Evolutionary conservation across 2,113 vertebrate species (phyloP), one percentile per base, ranked within the genome.

Genomic region (Lophura nycthemera): DNA sequence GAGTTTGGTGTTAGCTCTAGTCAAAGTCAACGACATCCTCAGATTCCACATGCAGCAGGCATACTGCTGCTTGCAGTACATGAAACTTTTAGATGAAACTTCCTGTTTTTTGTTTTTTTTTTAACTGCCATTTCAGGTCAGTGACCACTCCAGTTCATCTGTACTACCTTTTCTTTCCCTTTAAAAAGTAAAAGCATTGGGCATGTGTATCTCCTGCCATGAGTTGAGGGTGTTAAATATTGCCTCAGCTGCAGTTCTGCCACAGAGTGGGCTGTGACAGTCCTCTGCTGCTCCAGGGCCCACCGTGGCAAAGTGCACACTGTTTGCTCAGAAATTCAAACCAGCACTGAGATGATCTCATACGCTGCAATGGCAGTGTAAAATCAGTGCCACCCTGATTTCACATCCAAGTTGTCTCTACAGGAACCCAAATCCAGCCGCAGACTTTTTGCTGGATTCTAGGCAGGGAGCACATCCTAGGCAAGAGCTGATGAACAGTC

Each of bases 381-480:
- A 54, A 54, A 18, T 47, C 54, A 70, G 29, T 45, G 24, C 19
- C 27, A 36, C n/a, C 65, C 50, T 38, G 32, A 71, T 71, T 88
- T 79, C 71, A 63, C 0, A 0, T 70, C 64, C 0, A 0, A 84
- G 40, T 32, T 50, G 14, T 76, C 65, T 73, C 30, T 84, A 21
- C 27, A 56, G 48, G 67, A 40, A 61, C n/a, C 36, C 6, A 40
- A 85, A 24, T 59, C 22, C 63, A 40, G 59, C 76, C 50, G 12
- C 38, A 24, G 56, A 42, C 29, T 63, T 74, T 94, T 80, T 38
- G 32, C 38, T 56, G 42, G 54, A 64, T 80, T 81, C 29, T 50
- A 21, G 13, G 56, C 2, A 47, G 40, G n/a, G 72, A 87, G 27
- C 40, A 36, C 4, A 1, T 48, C 47, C 83, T 57, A 54, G 67